Evolutionary conservation across 2,113 vertebrate species (phyloP).

Genomic region (Bettongia penicillata): DNA sequence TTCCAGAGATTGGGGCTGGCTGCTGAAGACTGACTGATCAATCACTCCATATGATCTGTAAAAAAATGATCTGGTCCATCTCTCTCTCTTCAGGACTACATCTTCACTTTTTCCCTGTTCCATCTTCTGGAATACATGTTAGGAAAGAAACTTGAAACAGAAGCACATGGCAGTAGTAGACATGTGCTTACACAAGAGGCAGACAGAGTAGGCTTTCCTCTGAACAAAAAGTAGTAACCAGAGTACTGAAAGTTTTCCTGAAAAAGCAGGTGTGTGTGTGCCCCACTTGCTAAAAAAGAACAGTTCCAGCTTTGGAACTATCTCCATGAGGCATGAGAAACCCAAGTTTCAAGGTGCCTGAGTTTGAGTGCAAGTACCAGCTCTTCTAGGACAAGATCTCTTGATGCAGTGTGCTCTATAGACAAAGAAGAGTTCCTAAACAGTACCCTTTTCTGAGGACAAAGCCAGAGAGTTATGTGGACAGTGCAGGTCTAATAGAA

Average conservation of each 20-base stretch:
- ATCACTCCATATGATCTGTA: neutral
- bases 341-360: neutral
- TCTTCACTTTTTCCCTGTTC: neutral
- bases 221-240: neutral
- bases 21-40: neutral
- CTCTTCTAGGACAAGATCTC: neutral
- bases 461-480: neutral
- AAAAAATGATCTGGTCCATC: neutral
- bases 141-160: neutral
- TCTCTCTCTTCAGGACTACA: neutral
- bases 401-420: neutral
- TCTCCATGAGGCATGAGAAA: neutral
- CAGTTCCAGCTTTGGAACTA: neutral
- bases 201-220: neutral
- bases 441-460: neutral
- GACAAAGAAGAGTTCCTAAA: neutral
- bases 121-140: neutral
- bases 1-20: neutral
- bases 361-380: neutral
- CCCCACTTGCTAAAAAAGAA: neutral
- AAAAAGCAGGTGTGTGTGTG: neutral
- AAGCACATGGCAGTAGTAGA: neutral
- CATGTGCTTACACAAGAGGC: neutral
- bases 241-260: neutral
- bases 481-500: neutral